A percentile compares a stretch with the other conserved stretches of the same genome.
Evolutionary conservation across 2,113 vertebrate species (phyloP).

Genomic region (Tiliqua scincoides): DNA sequence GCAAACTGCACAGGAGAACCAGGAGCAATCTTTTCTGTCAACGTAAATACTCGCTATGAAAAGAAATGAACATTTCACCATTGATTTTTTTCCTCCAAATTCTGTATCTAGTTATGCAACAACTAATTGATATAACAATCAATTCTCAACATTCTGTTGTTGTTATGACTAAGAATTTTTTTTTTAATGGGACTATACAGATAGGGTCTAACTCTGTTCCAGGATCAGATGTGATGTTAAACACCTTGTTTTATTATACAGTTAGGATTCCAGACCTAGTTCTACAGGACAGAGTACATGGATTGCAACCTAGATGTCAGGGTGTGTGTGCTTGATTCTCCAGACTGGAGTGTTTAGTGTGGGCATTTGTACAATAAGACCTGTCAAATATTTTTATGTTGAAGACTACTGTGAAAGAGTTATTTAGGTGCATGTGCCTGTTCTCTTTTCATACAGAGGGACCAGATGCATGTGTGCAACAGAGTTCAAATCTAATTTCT

Average conservation of each 20-base stretch:
- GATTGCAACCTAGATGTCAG: not conserved
- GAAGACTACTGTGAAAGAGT: not conserved
- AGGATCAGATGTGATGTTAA: too few species aligned
- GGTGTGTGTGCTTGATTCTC: too few species aligned
- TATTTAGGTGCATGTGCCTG: too few species aligned
- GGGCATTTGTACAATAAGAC: too few species aligned
- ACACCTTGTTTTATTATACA: too few species aligned
- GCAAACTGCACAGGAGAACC: conserved; percentile 85
- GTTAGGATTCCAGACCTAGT: too few species aligned
- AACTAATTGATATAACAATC: not conserved
- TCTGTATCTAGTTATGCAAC: not conserved
- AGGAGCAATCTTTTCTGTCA: conserved; percentile 85
- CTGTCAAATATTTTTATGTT: not conserved
- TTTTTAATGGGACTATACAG: not conserved
- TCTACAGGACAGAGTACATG: not conserved
- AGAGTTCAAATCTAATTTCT: not conserved
- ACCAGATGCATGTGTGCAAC: too few species aligned
- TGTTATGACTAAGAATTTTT: not conserved
- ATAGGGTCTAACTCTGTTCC: not conserved
- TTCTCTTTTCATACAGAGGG: too few species aligned
- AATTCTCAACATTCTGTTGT: not conserved
- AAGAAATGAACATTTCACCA: conserved; percentile 34
- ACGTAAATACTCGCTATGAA: conserved; percentile 87
- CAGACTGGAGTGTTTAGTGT: too few species aligned
- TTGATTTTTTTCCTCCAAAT: not conserved